These are phyloP conservation scores for Cygnus buccinator DNA, from an alignment of 2,113 vertebrate species.

Conservation along the genomic window DNA sequence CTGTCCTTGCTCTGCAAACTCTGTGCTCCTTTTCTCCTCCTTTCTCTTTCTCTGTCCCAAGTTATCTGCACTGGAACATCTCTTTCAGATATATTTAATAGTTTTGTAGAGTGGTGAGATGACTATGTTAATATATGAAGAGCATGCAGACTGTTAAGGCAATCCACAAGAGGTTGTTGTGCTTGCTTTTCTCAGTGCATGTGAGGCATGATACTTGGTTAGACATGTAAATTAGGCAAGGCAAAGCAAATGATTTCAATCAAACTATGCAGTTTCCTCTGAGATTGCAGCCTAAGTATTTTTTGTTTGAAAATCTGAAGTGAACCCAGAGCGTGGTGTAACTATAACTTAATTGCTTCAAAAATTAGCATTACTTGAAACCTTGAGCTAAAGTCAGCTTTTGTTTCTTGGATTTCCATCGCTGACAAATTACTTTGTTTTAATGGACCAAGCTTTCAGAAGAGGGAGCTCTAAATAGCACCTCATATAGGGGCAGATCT, in stretches of 20 bases:
- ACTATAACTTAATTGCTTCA: neutral
- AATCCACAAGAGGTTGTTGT: neutral
- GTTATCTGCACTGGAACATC: neutral
- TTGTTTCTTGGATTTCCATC: slow-evolving; percentile 18
- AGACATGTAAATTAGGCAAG: neutral
- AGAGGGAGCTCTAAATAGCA: slow-evolving; percentile 34
- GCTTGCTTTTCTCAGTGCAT: neutral
- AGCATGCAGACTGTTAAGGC: neutral
- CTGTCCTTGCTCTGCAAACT: neutral
- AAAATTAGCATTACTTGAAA: neutral
- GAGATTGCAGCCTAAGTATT: neutral
- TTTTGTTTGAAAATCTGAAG: neutral
- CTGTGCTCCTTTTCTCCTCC: neutral
- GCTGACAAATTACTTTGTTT: neutral
- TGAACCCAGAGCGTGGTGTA: neutral
- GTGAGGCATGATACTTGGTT: neutral
- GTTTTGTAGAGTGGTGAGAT: neutral
- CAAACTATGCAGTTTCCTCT: neutral
- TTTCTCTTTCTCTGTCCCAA: neutral
- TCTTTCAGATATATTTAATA: neutral
- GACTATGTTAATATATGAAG: neutral
- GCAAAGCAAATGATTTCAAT: neutral
- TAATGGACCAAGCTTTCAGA: slow-evolving; percentile 1
- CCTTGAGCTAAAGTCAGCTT: neutral
- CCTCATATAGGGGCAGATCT: neutral